Conservation (phyloP, 2,888 invertebrate species). For the Apantesis nais region DNA sequence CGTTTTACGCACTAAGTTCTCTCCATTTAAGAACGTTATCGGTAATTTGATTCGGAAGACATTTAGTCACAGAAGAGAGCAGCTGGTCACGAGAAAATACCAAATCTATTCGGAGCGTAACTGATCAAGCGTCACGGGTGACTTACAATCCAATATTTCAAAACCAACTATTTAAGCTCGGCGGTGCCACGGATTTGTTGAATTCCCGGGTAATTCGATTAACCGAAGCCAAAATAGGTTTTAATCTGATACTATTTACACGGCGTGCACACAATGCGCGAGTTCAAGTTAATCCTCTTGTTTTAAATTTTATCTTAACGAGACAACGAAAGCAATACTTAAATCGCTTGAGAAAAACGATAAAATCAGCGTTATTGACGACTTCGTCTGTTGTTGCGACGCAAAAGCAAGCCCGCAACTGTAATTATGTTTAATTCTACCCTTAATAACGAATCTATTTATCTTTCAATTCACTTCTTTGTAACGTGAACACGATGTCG, state of each 20-base stretch:
- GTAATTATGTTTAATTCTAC: background rate
- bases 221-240: background rate
- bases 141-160: slow-evolving; percentile 11
- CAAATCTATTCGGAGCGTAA: slow-evolving; percentile 21
- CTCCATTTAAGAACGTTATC: slow-evolving; percentile 5
- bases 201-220: background rate
- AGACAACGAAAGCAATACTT: background rate
- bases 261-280: background rate
- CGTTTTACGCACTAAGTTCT: slow-evolving; percentile 4
- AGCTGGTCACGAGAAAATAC: slow-evolving; percentile 19
- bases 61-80: slow-evolving; percentile 7
- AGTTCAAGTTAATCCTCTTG: background rate
- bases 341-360: background rate
- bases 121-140: slow-evolving; percentile 23
- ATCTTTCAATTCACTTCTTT: background rate
- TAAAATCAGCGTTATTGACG: too few species aligned
- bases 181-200: background rate
- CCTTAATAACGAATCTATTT: background rate
- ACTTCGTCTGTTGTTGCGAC: background rate
- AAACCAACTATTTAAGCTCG: slow-evolving; percentile 12
- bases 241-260: background rate
- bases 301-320: background rate
- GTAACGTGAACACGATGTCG: background rate
- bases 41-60: slow-evolving; percentile 14
- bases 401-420: background rate